Evolutionary conservation across 53 echinoderm and acorn worm species (phyloP).

Genomic region (Pentamera pediparva): DNA sequence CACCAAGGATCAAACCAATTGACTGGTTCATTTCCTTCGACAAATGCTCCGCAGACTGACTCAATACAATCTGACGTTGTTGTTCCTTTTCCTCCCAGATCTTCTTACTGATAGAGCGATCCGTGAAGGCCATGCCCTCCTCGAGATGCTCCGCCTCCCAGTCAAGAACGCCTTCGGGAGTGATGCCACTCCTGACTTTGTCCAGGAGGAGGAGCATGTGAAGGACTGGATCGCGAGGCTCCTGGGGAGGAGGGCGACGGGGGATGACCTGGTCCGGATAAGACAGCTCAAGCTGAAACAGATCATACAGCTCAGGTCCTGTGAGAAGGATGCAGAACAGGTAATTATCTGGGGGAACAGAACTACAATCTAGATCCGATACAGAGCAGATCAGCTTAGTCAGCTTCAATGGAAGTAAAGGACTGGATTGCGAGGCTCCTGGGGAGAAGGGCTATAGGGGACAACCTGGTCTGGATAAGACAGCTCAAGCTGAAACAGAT

Average conservation of each 20-base stretch:
- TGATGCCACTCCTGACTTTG: constrained; percentile 83
- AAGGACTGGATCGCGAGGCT: constrained; percentile 64
- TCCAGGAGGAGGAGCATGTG: constrained; percentile 58
- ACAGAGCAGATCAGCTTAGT: no score
- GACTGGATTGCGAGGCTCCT: constrained; percentile 64
- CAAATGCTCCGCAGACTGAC: no score
- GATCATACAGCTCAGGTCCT: constrained; percentile 77
- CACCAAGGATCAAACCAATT: no score
- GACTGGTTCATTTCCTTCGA: no score
- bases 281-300: constrained; percentile 80
- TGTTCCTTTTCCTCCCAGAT: constrained; percentile 41
- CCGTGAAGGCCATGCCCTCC: constrained; percentile 63
- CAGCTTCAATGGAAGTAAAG: no score
- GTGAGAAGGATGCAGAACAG: constrained; percentile 97
- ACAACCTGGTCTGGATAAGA: constrained; percentile 74
- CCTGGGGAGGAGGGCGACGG: constrained; percentile 49
- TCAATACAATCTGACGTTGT: no score
- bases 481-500: constrained; percentile 81
- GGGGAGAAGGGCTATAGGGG: constrained; percentile 49
- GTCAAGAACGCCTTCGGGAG: constrained; percentile 93
- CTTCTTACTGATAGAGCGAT: constrained; percentile 60
- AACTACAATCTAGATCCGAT: no score
- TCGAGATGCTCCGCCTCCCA: constrained; percentile 75
- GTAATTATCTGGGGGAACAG: no score
- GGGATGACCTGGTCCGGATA: constrained; percentile 75